These are phyloP conservation scores for Oreonectes daqikongensis DNA, from an alignment of 2,797 vertebrate species.

Conservation along the genomic window DNA sequence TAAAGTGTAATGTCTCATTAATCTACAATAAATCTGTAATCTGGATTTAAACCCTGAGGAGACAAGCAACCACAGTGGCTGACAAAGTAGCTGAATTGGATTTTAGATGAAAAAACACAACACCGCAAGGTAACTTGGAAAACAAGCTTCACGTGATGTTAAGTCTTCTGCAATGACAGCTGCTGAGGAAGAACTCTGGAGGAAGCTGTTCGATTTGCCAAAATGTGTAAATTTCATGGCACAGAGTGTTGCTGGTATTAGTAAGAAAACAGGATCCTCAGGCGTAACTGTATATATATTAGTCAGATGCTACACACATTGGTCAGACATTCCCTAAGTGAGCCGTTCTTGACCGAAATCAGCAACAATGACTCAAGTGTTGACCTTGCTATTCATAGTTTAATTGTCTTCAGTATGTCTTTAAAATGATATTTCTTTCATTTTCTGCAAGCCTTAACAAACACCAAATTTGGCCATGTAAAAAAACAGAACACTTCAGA, in stretches of 20 bases:
- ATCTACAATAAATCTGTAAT: slow-evolving; percentile 38
- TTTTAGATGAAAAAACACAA: neutral
- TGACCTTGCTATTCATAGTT: neutral
- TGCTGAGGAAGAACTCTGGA: neutral
- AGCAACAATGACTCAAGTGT: neutral
- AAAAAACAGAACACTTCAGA: slow-evolving; percentile 18
- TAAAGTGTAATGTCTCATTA: slow-evolving; percentile 31
- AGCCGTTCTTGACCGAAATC: neutral
- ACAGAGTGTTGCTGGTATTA: neutral
- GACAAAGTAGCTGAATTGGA: neutral
- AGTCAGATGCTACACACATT: neutral
- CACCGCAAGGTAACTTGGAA: neutral
- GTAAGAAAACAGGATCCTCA: too few species aligned
- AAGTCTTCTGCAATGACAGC: neutral
- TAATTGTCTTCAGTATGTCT: neutral
- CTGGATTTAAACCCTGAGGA: slow-evolving; percentile 13
- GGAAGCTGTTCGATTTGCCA: neutral
- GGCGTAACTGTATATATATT: too few species aligned
- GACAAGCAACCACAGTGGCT: neutral
- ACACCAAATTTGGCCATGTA: slow-evolving; percentile 58
- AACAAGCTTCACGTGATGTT: slow-evolving; percentile 37
- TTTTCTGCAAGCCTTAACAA: slow-evolving; percentile 10
- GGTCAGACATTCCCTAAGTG: neutral
- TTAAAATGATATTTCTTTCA: slow-evolving; percentile 40
- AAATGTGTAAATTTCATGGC: neutral